Evolutionary conservation across 1,140 invertebrate genomes (phyloP).

Genomic region (Drosophila hydei): DNA sequence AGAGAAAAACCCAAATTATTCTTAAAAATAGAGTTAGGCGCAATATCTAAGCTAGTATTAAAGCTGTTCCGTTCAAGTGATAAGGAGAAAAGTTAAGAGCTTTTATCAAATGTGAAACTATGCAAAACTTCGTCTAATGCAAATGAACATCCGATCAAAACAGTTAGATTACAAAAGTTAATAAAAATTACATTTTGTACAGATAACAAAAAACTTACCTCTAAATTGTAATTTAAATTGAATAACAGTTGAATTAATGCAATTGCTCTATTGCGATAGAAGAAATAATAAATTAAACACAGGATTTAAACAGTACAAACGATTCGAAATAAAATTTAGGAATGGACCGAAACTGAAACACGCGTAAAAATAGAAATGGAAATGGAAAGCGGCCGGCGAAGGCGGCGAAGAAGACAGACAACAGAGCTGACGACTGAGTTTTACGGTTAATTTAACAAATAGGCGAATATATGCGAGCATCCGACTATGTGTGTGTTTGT

Average conservation of each 20-base stretch:
- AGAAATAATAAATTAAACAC: slow-evolving; percentile 26
- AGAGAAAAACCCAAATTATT: too few relatives aligned
- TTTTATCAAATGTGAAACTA: too few relatives aligned
- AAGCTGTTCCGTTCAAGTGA: too few relatives aligned
- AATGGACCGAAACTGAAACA: slow-evolving; percentile 40
- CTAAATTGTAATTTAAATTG: slow-evolving; percentile 27
- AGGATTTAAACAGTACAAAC: slow-evolving; percentile 46
- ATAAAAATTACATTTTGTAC: neutral
- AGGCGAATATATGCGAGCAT: slow-evolving; percentile 43
- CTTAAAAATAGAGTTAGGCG: too few relatives aligned
- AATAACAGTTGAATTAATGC: slow-evolving; percentile 31
- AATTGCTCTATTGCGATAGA: slow-evolving; percentile 16
- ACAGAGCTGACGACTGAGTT: slow-evolving; percentile 13
- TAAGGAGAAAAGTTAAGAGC: too few relatives aligned
- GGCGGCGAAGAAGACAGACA: slow-evolving; percentile 10
- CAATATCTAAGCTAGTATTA: too few relatives aligned
- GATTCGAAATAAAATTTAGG: slow-evolving; percentile 38
- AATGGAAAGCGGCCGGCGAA: slow-evolving; percentile 50
- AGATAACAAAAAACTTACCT: slow-evolving; percentile 49
- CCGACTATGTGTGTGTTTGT: slow-evolving; percentile 1
- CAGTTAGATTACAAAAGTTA: neutral
- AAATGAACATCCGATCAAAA: too few relatives aligned
- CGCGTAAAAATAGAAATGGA: slow-evolving; percentile 25
- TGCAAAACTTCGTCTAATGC: too few relatives aligned
- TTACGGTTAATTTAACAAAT: slow-evolving; percentile 71